Evolutionary conservation across 2,797 vertebrate genomes (phyloP).

Genomic region (Valencia hispanica): DNA sequence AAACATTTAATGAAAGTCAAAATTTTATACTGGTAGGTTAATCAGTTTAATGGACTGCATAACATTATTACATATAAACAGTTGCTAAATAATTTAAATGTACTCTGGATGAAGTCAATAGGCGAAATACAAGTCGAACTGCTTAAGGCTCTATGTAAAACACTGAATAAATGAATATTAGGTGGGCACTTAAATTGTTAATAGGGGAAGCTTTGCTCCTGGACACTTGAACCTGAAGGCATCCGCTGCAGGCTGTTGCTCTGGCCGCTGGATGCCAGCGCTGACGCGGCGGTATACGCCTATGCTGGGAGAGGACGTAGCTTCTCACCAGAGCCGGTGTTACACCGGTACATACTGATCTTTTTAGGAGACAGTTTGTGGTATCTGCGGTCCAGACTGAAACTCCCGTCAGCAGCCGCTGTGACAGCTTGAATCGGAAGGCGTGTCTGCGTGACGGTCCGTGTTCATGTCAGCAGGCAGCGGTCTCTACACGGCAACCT

Average conservation of each 20-base stretch:
- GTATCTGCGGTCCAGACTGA: no score
- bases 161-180: no score
- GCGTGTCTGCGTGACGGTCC: constrained; percentile 66
- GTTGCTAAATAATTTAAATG: neutral
- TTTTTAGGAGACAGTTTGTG: neutral
- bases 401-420: neutral
- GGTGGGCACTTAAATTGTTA: neutral
- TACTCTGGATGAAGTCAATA: neutral
- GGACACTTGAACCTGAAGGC: constrained; percentile 8
- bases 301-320: constrained; percentile 48
- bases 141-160: neutral
- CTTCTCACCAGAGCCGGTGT: neutral
- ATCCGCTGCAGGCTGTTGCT: constrained; percentile 33
- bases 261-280: constrained; percentile 3
- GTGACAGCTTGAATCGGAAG: constrained; percentile 28
- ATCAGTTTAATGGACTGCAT: neutral
- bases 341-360: neutral
- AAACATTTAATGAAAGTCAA: neutral
- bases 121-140: no score
- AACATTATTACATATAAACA: neutral
- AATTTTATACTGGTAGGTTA: neutral
- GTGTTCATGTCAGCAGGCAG: constrained; percentile 71
- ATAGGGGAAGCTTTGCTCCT: neutral
- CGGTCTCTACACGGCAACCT: constrained; percentile 7
- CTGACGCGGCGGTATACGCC: constrained; percentile 16